Evolutionary conservation across 2,113 vertebrate genomes (phyloP).

Genomic region (Lanius collurio): DNA sequence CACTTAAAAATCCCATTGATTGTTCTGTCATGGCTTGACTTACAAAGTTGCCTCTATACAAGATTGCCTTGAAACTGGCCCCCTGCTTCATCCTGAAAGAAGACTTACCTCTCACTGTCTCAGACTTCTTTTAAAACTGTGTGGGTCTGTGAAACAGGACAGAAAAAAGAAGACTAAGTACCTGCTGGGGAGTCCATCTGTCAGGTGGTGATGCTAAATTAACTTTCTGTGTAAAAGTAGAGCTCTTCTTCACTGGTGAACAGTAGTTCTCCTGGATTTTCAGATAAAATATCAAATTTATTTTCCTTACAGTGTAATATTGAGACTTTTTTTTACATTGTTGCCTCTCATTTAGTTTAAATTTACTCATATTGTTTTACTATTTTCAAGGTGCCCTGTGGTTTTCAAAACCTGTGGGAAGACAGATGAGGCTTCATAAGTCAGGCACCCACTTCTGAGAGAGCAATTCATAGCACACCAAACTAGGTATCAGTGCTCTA

Average conservation of each 20-base stretch:
- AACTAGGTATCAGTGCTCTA: neutral
- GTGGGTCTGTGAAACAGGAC: conserved; percentile 17
- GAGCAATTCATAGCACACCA: neutral
- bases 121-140: conserved; percentile 35
- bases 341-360: neutral
- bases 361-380: neutral
- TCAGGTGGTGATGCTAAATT: conserved; percentile 44
- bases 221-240: conserved; percentile 7
- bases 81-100: neutral
- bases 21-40: neutral
- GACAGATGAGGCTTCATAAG: neutral
- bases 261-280: neutral
- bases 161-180: neutral
- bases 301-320: neutral
- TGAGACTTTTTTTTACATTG: neutral
- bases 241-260: neutral
- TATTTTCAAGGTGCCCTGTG: neutral
- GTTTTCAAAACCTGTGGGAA: neutral
- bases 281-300: neutral
- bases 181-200: conserved; percentile 46
- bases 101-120: neutral
- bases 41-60: neutral
- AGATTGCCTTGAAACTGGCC: neutral
- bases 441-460: neutral
- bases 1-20: neutral